Percentiles rank a stretch among this genome's conserved stretches.
Conservation (phyloP, 2,888 invertebrate species). For the Ecliptopera silaceata region DNA sequence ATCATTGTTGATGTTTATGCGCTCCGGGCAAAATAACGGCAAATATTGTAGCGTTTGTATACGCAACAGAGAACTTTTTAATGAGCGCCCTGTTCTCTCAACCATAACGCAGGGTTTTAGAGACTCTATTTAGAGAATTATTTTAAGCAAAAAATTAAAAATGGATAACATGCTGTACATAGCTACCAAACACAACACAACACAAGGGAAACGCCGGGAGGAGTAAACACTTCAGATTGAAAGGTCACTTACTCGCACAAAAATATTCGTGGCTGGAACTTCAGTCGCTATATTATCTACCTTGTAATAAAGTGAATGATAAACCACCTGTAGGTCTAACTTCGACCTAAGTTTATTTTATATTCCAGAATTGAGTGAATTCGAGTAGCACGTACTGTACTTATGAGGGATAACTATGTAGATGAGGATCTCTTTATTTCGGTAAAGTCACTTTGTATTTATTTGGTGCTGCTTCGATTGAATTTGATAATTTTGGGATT, state of each 20-base stretch:
- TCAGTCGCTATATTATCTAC: slow-evolving; percentile 3
- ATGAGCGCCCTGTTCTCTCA: slow-evolving; percentile 17
- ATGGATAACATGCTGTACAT: slow-evolving; percentile 1
- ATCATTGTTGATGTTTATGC: slow-evolving; percentile 22
- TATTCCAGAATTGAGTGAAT: slow-evolving; percentile 38
- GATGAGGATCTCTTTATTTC: slow-evolving; percentile 29
- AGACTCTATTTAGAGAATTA: slow-evolving; percentile 7
- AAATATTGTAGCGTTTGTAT: slow-evolving; percentile 22
- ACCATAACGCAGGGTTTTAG: slow-evolving; percentile 14
- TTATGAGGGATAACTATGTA: slow-evolving; percentile 25
- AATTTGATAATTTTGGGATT: slow-evolving; percentile 31
- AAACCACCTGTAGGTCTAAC: slow-evolving; percentile 52
- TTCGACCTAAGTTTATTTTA: slow-evolving; percentile 39
- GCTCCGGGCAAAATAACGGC: slow-evolving; percentile 8
- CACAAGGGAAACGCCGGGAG: not conserved
- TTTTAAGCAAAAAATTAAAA: not conserved
- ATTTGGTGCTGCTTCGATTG: slow-evolving; percentile 25
- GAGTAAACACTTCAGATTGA: not conserved
- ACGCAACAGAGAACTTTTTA: slow-evolving; percentile 25
- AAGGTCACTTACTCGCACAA: slow-evolving; percentile 12
- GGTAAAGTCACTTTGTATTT: slow-evolving; percentile 23
- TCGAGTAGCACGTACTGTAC: slow-evolving; percentile 38
- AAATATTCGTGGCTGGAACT: slow-evolving; percentile 16
- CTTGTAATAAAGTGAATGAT: slow-evolving; percentile 39
- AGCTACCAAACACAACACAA: not conserved